A percentile compares a stretch with the other conserved stretches of the same genome.
Conservation (phyloP, 2,797 vertebrate genomes). For the Picus viridis region DNA sequence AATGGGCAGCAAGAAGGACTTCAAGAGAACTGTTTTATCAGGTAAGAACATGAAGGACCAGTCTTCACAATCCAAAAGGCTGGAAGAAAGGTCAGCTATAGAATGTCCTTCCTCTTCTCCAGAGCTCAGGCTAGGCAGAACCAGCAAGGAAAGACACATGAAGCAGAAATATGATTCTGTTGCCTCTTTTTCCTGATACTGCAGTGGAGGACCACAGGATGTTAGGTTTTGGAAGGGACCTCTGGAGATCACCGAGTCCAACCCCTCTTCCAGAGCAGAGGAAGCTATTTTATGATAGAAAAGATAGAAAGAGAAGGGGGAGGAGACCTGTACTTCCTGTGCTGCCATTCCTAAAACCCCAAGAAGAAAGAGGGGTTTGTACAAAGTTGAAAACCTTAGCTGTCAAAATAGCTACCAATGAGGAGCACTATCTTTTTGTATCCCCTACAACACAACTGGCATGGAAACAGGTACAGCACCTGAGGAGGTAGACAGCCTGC, state of each 20-base stretch:
- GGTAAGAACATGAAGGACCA: neutral
- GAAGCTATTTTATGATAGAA: neutral
- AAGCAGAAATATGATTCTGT: neutral
- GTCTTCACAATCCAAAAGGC: neutral
- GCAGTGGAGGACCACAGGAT: too few relatives aligned
- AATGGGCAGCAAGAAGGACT: neutral
- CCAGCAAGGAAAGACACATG: neutral
- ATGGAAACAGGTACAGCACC: neutral
- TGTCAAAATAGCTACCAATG: neutral
- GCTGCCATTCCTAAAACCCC: neutral
- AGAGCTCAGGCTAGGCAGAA: neutral
- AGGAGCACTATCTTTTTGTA: neutral
- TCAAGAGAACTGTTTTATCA: neutral
- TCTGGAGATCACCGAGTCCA: too few relatives aligned
- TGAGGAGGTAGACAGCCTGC: too few relatives aligned
- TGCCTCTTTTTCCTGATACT: accelerated
- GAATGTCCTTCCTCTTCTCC: neutral
- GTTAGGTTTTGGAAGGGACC: too few relatives aligned
- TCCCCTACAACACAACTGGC: neutral
- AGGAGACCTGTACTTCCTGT: neutral
- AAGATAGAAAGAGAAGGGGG: neutral
- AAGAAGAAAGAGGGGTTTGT: neutral
- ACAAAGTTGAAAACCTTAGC: neutral
- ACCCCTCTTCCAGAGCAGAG: too few relatives aligned
- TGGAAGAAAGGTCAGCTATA: neutral